Conservation (phyloP, 2,888 invertebrate genomes). For the Chalcosyrphus nemorum region DNA sequence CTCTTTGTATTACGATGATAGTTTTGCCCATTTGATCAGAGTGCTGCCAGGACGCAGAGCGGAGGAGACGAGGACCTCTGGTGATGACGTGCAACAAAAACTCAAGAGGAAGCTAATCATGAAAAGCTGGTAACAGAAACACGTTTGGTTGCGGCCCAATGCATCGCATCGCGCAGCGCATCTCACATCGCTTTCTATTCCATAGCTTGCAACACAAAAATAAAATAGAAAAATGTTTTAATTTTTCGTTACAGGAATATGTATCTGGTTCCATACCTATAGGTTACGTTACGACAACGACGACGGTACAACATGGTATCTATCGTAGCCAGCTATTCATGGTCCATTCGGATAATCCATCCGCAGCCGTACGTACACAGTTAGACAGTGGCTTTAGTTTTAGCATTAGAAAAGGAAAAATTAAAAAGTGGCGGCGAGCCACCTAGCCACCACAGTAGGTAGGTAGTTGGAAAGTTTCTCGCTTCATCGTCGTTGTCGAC, state of each 20-base stretch:
- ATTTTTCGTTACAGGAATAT: constrained; percentile 8
- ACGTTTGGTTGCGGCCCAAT: constrained; percentile 64
- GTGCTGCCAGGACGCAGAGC: too few species aligned
- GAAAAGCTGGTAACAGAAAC: constrained; percentile 69
- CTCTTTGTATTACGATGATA: constrained; percentile 47
- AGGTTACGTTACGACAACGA: constrained; percentile 25
- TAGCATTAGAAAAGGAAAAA: constrained; percentile 39
- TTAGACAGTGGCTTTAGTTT: constrained; percentile 18
- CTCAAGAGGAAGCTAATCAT: constrained; percentile 69
- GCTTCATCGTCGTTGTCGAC: neutral
- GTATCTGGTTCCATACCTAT: constrained; percentile 29
- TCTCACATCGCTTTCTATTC: constrained; percentile 64
- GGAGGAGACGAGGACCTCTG: neutral
- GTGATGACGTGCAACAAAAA: constrained; percentile 7
- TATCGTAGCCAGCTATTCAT: constrained; percentile 17
- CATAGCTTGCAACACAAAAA: constrained; percentile 11
- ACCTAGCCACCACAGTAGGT: neutral
- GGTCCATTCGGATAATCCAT: constrained; percentile 43
- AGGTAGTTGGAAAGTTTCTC: constrained; percentile 56
- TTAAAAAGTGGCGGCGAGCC: constrained; percentile 24
- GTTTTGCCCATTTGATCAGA: constrained; percentile 56
- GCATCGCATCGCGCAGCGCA: constrained; percentile 18
- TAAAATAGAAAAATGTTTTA: constrained; percentile 4
- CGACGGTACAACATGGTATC: constrained; percentile 40
- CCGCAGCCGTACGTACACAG: constrained; percentile 7